Base-by-base conservation (phyloP, 2,888 invertebrate species). In the Digitonthophagus gazella region DNA sequence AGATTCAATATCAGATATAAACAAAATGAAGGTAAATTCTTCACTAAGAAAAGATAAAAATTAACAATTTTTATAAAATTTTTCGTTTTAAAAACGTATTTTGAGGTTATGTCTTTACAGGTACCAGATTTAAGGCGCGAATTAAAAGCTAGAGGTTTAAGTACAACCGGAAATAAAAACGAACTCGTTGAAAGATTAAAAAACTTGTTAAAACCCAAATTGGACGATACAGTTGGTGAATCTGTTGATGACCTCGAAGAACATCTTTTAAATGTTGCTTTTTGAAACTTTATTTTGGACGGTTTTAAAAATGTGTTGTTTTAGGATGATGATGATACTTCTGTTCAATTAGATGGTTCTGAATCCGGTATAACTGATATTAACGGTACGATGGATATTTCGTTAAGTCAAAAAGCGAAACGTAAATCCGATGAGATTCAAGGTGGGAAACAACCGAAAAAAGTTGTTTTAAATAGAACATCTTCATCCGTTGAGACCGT, bases 111-210 rank as follows among this genome's bases (percentile, higher is more conserved):
- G 73, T 70, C 67, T 44, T 66, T 28, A 15, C 83, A 95, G 90
- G 95, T 96, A 44, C 90, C 93, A 11, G 95, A 96, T 81, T 84
- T 96, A 75, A 93, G 92, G 77, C 89, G 90, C 76, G 93, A 94
- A 80, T 82, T 96, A 67, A 95, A 95, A 82, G 83, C 89, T 71
- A 88, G 93, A 78, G 93, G 93, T 16, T 84, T 95, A 18, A 83
- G 89, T 11, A 86, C 88, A 5, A 83, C 88, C 64, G 96, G 96
- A 3, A 93, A 94, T 80, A 96, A 95, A 86, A 90, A 86, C 58
- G 95, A 95, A 78, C 84, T 96, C 66, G 85, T 92, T 57, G 90
- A 93, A 73, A 86, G 95, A 75, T 85, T 96, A 64, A 91, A 92
- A 78, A 85, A 88, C 5, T 86, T 86, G 1, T 80, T 87, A 75